Base-by-base conservation (phyloP, 2,888 invertebrate species). In the Hipparchia semele region DNA sequence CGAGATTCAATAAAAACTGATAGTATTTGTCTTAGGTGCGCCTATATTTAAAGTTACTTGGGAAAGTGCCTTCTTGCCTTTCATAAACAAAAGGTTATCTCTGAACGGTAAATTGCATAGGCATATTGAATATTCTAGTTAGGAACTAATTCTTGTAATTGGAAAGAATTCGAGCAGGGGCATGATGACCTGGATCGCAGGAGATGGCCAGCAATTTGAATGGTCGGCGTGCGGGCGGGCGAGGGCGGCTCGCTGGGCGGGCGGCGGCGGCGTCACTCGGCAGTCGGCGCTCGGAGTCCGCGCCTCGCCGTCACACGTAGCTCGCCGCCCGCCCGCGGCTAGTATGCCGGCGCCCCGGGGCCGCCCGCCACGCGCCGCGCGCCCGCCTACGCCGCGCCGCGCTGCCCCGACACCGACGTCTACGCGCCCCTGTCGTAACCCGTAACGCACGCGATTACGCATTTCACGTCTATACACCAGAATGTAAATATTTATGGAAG, bases 401-500 rank as follows among this genome's bases (percentile, higher is more conserved):
- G 82, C 84, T 82, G 83, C 81, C 77, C 77, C 81, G 79, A 77
- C 77, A 71, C 71, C 83, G 78, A 80, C 84, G 79, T 82, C 80
- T 78, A 81, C 81, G 80, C 82, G 81, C 82, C 80, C 82, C 81
- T 81, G 84, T 82, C 86, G 81, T 83, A 82, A 82, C 84, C 83
- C 86, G 82, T 85, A 88, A 85, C 87, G 85, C 86, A 88, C 86
- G 85, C 87, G 86, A 86, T 86, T 85, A 87, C 88, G 85, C 87
- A 85, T 86, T 87, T 86, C 86, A 85, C 90, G 85, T 87, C 88
- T 85, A 84, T 88, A 87, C 84, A 83, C 85, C 89, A 88, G 87
- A 92, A 92, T 92, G 93, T 93, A 93, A 93, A 93, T 92, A 93
- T 92, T 92, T 93, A 93, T 91, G 92, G 92, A 92, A 92, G 92